Base-by-base conservation (phyloP, 1,140 invertebrate genomes). In the Archivesica marissinica region DNA sequence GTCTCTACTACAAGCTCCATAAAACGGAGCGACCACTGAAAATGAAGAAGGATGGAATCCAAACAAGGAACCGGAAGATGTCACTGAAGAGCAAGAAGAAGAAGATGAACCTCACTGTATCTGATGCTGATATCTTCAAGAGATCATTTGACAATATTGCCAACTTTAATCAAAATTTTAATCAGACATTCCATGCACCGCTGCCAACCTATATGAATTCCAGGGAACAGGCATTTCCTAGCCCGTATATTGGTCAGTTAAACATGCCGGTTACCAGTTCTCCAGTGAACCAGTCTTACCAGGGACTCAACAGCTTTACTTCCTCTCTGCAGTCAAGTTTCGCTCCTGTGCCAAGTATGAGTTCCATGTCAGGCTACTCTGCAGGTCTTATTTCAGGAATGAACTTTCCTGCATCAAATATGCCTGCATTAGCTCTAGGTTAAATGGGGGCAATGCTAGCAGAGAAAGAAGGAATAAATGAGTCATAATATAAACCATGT, bases 1-100 rank as follows among this genome's bases (percentile, higher is more conserved):
- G 98, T 0, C 95, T 99, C n/a, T 99, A 99, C 95, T 99, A 97
- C 95, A 99, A 99, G 93, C 95, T 99, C 35, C 98, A 99, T 93
- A 97, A 97, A 39, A 97, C 98, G 66, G 66, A 79, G 95, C 96
- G 98, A 92, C 98, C 98, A 83, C 95, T 99, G 87, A 99, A 98
- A 80, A 99, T 99, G 98, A 99, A 99, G 95, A 99, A 99, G 94
- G 98, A 99, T 95, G 98, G 98, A 76, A 99, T 99, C 89, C 98
- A 99, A 93, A 99, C 98, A 86, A 95, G 98, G 93, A 99, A 99
- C 95, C 95, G 98, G 90, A 99, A 99, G 93, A 93, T 94, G 91
- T 92, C 93, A 25, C 90, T 91, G 54, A 94, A 93, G 83, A 88
- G 88, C 76, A 94, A 94, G 89, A 93, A 93, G 77, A 91, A 90